phyloP scores from a whole-genome alignment of 2,797 vertebrate genomes.

The Agapornis canus region DNA sequence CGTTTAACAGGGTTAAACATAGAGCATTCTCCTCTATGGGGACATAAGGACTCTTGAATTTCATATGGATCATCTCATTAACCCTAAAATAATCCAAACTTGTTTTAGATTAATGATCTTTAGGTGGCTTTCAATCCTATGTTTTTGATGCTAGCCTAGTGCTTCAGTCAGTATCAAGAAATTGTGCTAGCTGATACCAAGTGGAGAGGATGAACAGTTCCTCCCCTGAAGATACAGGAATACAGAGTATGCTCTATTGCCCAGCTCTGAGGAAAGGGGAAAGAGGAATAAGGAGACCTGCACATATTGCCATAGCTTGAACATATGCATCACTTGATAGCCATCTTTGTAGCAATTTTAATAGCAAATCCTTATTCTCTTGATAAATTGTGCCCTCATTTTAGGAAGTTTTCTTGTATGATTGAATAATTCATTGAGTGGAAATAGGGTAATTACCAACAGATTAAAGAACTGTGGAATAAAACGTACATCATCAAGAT shows the following conservation, averaged over 20 bases:
- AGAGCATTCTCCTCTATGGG: background rate
- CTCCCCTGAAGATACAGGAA: background rate
- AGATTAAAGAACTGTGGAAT: background rate
- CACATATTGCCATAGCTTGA: background rate
- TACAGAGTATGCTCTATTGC: background rate
- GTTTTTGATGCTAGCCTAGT: background rate
- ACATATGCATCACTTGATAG: background rate
- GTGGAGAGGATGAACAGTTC: background rate
- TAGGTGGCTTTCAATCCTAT: rapidly evolving
- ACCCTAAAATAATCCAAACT: background rate
- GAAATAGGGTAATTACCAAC: background rate
- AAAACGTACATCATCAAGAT: background rate
- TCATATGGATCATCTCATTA: background rate
- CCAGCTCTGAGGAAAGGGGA: background rate
- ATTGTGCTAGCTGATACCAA: background rate
- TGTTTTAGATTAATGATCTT: background rate
- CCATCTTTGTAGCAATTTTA: background rate
- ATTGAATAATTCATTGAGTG: background rate
- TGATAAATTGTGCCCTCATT: background rate
- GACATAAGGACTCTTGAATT: background rate
- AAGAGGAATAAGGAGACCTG: background rate
- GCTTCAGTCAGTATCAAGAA: background rate
- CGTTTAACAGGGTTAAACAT: background rate
- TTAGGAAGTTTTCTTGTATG: background rate
- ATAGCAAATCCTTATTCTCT: background rate